Conservation (phyloP, 2,888 invertebrate genomes). For the Lasioglossum lativentre region DNA sequence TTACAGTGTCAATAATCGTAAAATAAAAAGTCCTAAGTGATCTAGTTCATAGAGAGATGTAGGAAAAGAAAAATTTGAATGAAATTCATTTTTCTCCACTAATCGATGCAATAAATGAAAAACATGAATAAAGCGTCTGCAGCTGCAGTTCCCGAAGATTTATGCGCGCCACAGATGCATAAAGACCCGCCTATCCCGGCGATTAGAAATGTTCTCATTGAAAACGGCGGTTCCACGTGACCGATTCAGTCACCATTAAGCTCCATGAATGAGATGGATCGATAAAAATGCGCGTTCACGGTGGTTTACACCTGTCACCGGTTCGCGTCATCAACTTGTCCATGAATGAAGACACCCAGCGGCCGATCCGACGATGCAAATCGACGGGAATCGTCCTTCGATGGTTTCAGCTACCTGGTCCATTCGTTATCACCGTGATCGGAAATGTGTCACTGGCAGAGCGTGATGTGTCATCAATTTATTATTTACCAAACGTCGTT, state of each 20-base stretch:
- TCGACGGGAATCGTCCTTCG: constrained; percentile 25
- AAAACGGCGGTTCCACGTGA: neutral
- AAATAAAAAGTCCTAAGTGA: too few species aligned
- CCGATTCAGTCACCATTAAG: constrained; percentile 3
- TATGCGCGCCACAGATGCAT: neutral
- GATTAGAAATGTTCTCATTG: constrained; percentile 5
- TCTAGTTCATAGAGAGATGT: neutral
- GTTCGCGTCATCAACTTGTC: neutral
- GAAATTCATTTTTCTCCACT: neutral
- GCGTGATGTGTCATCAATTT: constrained; percentile 66
- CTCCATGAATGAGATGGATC: constrained; percentile 9
- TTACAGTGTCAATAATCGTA: too few species aligned
- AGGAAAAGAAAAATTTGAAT: neutral
- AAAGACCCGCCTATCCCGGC: neutral
- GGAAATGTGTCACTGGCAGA: constrained; percentile 55
- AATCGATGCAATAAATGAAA: neutral
- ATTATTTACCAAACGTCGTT: constrained; percentile 71
- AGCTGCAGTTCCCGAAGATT: neutral
- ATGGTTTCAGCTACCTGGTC: constrained; percentile 34
- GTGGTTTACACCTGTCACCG: neutral
- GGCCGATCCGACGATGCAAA: constrained; percentile 27
- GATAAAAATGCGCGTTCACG: constrained; percentile 12
- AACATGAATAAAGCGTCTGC: neutral
- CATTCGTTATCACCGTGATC: constrained; percentile 51
- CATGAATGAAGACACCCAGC: constrained; percentile 7